phyloP scores from a whole-genome alignment of 2,113 vertebrate species.

The Sorex fumeus region DNA sequence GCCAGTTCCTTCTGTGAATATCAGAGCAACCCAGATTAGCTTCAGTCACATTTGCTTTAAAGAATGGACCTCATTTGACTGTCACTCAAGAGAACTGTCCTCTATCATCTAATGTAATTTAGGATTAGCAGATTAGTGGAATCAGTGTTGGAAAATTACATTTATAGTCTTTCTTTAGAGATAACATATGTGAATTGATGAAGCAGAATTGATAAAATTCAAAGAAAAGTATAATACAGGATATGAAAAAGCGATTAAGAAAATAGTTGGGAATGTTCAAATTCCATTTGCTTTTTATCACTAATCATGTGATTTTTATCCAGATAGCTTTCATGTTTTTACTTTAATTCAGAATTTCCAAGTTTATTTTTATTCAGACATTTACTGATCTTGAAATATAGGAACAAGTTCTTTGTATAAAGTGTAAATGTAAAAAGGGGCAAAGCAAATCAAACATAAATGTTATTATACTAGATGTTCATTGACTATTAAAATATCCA shows the following conservation, averaged over 20 bases:
- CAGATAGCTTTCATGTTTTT: not conserved
- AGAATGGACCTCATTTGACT: constrained; percentile 17
- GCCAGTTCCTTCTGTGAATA: not conserved
- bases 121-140: constrained; percentile 9
- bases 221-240: not conserved
- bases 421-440: not conserved
- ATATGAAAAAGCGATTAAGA: constrained; percentile 54
- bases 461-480: not conserved
- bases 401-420: not conserved
- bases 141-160: constrained; percentile 9
- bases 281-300: not conserved
- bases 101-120: constrained; percentile 36
- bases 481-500: not conserved
- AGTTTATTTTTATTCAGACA: not conserved
- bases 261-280: not conserved
- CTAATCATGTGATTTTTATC: not conserved
- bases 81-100: not conserved
- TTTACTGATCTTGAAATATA: not conserved
- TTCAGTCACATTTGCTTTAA: constrained; percentile 13
- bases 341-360: not conserved
- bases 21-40: not conserved
- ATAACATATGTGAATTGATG: not conserved
- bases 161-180: not conserved
- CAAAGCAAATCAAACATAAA: not conserved
- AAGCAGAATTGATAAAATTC: constrained; percentile 49